phyloP scores from a whole-genome alignment of 2,113 vertebrate species.

The Hyperopisus bebe region DNA sequence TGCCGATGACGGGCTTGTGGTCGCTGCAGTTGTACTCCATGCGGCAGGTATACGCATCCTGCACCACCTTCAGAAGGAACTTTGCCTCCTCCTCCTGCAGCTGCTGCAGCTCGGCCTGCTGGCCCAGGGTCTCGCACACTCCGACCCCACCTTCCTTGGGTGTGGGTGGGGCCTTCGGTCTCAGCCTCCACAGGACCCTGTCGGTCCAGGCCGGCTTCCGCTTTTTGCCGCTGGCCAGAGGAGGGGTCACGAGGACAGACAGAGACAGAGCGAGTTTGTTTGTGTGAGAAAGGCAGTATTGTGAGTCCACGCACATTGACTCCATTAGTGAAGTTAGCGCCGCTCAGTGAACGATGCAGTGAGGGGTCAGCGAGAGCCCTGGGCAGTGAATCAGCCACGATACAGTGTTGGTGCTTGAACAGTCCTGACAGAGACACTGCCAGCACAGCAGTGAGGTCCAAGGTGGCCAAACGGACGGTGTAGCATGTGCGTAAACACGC shows the following conservation, averaged over 20 bases:
- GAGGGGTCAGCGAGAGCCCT: not conserved
- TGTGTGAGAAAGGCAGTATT: not conserved
- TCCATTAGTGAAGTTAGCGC: slow-evolving; percentile 6
- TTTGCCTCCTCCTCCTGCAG: slow-evolving; percentile 38
- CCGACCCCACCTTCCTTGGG: not conserved
- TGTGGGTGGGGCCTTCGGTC: slow-evolving; percentile 36
- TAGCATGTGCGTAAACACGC: not conserved
- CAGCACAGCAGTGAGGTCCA: not conserved
- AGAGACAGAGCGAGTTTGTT: slow-evolving; percentile 12
- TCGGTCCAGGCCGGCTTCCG: slow-evolving; percentile 95
- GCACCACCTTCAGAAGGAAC: slow-evolving; percentile 58
- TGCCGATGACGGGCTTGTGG: slow-evolving; percentile 83
- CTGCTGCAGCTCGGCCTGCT: not conserved
- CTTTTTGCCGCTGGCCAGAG: slow-evolving; percentile 72
- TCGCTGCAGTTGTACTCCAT: slow-evolving; percentile 87
- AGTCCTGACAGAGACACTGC: not conserved
- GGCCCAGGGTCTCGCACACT: slow-evolving; percentile 29
- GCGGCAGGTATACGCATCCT: slow-evolving; percentile 69
- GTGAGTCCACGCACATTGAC: not conserved
- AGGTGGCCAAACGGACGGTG: not conserved
- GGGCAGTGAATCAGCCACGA: not conserved
- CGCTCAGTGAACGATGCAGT: not conserved
- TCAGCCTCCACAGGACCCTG: slow-evolving; percentile 82
- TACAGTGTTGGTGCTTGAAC: not conserved
- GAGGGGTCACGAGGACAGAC: not conserved